Percentiles rank a stretch among this genome's conserved stretches.
Conservation (phyloP, 2,797 vertebrate genomes). For the Lepidocolaptes lacrymiger region DNA sequence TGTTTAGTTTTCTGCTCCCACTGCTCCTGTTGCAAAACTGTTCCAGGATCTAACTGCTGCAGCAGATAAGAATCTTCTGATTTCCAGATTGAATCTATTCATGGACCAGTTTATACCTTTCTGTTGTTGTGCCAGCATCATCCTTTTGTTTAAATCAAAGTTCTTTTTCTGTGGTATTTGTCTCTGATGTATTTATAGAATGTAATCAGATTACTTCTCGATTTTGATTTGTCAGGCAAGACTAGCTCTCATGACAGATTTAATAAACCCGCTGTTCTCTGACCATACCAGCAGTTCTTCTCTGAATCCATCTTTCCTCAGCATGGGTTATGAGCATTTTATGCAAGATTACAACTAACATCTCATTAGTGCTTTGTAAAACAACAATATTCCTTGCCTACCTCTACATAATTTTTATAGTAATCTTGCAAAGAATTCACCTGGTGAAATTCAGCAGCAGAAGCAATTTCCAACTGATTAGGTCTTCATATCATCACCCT, state of each 20-base stretch:
- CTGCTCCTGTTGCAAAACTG: not conserved
- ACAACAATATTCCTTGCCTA: not conserved
- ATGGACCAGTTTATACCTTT: constrained; percentile 28
- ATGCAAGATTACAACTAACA: not conserved
- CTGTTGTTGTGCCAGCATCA: constrained; percentile 27
- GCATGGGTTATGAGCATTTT: not conserved
- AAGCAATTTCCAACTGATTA: not conserved
- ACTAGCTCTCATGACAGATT: not conserved
- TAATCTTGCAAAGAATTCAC: not conserved
- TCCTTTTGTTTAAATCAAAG: not conserved
- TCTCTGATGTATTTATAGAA: constrained; percentile 47
- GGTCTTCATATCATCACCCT: not conserved
- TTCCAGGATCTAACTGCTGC: not conserved
- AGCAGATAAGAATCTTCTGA: constrained; percentile 14
- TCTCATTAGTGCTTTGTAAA: not conserved
- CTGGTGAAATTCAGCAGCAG: not conserved
- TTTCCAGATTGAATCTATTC: constrained; percentile 40
- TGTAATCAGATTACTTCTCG: not conserved
- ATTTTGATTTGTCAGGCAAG: not conserved
- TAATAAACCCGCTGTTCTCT: not conserved
- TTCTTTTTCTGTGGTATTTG: not conserved
- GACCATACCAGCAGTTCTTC: not conserved
- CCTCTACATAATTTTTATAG: not conserved
- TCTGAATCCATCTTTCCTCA: not conserved
- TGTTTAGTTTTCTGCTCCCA: not conserved